Evolutionary conservation across 92 coral and sea anemone species (phyloP).

Genomic region (Epizoanthus scotinus): DNA sequence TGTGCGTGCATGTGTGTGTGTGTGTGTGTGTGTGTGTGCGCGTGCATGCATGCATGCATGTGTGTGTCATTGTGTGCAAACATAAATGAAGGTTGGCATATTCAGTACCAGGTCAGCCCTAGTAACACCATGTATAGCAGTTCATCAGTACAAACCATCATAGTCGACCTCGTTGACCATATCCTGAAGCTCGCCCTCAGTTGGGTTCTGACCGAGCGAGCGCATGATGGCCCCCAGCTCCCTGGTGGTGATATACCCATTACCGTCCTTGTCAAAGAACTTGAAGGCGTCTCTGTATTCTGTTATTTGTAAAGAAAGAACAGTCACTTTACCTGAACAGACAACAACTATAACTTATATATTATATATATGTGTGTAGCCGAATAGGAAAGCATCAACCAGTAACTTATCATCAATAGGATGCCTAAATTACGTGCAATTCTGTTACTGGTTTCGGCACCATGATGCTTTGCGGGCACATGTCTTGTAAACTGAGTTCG

Average conservation of each 20-base stretch:
- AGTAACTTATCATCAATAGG: not conserved
- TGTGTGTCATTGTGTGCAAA: too few relatives aligned
- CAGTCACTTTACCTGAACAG: not conserved
- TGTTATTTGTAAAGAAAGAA: conserved; percentile 30
- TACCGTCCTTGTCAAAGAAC: conserved; percentile 95
- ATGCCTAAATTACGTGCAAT: too few relatives aligned
- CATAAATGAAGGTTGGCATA: too few relatives aligned
- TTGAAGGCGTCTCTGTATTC: conserved; percentile 98
- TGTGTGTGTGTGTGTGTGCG: too few relatives aligned
- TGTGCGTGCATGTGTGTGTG: too few relatives aligned
- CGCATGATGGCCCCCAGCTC: conserved; percentile 99
- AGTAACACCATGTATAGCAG: not conserved
- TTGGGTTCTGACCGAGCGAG: conserved; percentile 95
- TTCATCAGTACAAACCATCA: conserved; percentile 40
- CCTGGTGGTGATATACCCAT: conserved; percentile 91
- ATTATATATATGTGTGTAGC: too few relatives aligned
- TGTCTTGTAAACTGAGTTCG: too few relatives aligned
- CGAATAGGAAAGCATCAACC: too few relatives aligned
- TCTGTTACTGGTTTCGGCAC: too few relatives aligned
- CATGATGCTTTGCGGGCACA: too few relatives aligned
- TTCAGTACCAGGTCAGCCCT: not conserved
- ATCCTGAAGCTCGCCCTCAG: conserved; percentile 89
- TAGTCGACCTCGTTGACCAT: conserved; percentile 93
- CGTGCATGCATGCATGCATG: too few relatives aligned
- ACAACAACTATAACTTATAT: too few relatives aligned